phyloP scores from a whole-genome alignment of 1,140 invertebrate species.

The Bombus vancouverensis region DNA sequence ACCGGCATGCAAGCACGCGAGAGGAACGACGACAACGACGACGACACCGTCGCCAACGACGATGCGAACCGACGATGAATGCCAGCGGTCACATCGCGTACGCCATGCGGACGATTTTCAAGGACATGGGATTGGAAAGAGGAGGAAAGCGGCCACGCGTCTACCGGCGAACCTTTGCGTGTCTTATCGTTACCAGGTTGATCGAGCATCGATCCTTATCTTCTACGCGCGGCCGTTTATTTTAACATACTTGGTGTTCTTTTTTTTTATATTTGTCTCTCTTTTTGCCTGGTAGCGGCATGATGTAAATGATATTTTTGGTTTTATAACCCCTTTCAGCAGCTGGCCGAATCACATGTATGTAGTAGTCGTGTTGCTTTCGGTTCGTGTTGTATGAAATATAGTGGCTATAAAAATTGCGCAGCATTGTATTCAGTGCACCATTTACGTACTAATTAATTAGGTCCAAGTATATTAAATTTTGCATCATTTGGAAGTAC shows the following conservation, averaged over 20 bases:
- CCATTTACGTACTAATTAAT: not conserved
- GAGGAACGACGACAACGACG: constrained; percentile 56
- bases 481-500: not conserved
- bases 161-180: constrained; percentile 11
- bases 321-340: not conserved
- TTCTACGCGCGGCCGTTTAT: not conserved
- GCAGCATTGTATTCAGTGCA: not conserved
- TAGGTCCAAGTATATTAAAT: not conserved
- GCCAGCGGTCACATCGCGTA: constrained; percentile 38
- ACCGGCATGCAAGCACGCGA: constrained; percentile 52
- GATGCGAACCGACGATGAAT: not conserved
- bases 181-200: constrained; percentile 10
- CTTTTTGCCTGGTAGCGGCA: not conserved
- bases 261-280: not conserved
- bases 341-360: not conserved
- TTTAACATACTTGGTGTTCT: constrained; percentile 8
- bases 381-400: not conserved
- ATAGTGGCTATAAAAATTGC: not conserved
- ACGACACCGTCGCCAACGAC: not conserved
- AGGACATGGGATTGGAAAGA: constrained; percentile 44
- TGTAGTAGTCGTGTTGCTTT: not conserved
- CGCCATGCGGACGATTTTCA: constrained; percentile 50
- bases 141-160: not conserved
- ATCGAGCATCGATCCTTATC: constrained; percentile 20
- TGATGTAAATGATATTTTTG: not conserved